Evolutionary conservation across 2,797 vertebrate genomes (phyloP).

Genomic region (Hypotaenidia okinawae): DNA sequence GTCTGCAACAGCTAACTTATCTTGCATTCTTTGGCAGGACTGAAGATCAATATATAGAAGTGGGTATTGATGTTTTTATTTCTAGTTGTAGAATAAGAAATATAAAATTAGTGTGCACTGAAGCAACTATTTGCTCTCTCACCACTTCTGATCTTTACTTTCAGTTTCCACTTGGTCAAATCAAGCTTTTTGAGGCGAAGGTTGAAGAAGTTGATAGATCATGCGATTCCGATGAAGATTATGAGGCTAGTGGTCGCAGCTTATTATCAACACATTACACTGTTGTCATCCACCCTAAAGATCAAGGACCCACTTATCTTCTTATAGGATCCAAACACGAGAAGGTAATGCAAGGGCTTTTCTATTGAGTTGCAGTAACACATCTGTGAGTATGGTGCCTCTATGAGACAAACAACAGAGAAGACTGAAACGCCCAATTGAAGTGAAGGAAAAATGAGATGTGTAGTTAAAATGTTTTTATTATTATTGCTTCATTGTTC

Average conservation of each 20-base stretch:
- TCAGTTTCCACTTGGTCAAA: slow-evolving; percentile 97
- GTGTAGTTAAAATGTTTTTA: not conserved
- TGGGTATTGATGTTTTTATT: not conserved
- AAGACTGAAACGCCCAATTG: not conserved
- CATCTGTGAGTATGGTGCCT: not conserved
- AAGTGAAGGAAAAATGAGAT: not conserved
- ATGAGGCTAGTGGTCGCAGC: slow-evolving; percentile 84
- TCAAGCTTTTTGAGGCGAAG: slow-evolving; percentile 91
- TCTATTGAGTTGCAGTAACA: not conserved
- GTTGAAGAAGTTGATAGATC: slow-evolving; percentile 94
- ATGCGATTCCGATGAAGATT: slow-evolving; percentile 88
- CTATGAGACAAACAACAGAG: not conserved
- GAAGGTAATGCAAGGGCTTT: slow-evolving; percentile 80
- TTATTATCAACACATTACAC: slow-evolving; percentile 86
- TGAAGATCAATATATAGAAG: not conserved
- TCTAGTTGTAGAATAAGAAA: not conserved
- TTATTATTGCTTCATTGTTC: not conserved
- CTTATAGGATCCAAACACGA: slow-evolving; percentile 91
- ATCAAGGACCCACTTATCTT: slow-evolving; percentile 91
- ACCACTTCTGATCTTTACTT: slow-evolving; percentile 34
- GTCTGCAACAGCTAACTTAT: not conserved
- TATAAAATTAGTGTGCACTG: not conserved
- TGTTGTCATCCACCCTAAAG: slow-evolving; percentile 88
- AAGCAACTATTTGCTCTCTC: not conserved
- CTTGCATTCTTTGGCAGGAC: not conserved